Evolutionary conservation across 2,797 vertebrate genomes (phyloP), one percentile per base, ranked within the genome.

Genomic region (Leptoclinus maculatus): DNA sequence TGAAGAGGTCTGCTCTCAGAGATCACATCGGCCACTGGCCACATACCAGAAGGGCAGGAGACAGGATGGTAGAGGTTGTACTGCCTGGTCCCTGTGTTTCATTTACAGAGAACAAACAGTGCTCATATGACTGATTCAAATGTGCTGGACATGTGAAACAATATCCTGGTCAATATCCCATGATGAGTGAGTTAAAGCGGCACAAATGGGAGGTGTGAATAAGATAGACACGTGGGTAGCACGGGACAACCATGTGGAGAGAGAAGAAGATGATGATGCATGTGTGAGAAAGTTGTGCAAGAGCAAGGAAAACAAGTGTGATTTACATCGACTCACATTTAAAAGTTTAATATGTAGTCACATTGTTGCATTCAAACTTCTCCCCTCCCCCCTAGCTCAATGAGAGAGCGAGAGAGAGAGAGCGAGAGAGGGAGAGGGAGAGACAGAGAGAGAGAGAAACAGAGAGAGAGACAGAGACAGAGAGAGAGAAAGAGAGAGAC

Each of bases 1-100:
- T 80, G 79, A 79, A 92, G 84, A 74, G 71, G 66, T 71, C 85
- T 82, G 74, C 74, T 78, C 86, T 89, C 57, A 76, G 66, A 83
- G 87, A 47, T 78, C 89, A 83, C 71, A 69, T 74, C 36, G 59
- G 71, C 39, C 62, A 74, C 80, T 27, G 62, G 72, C 41, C 58
- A 73, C 80, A 75, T 74, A 53, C 73, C 67, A 71, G 5, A 7
- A 21, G 43, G 66, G 65, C 51, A 6, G 32, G 32, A 66, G 75
- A 66, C 49, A 23, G 27, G 66, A 60, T 5, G 54, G 54, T 17
- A 41, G 29, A 68, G 10, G 32, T 11, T n/a, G 39, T 47, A 16
- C 41, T 43, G 17, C 41, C 41, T 17, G 41, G 41, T 43, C 41
- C 5, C 41, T 16, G 14, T 71, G 14, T 54, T 62, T 23, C 12